Evolutionary conservation across 2,113 vertebrate genomes (phyloP).

Genomic region (Archocentrus centrarchus): DNA sequence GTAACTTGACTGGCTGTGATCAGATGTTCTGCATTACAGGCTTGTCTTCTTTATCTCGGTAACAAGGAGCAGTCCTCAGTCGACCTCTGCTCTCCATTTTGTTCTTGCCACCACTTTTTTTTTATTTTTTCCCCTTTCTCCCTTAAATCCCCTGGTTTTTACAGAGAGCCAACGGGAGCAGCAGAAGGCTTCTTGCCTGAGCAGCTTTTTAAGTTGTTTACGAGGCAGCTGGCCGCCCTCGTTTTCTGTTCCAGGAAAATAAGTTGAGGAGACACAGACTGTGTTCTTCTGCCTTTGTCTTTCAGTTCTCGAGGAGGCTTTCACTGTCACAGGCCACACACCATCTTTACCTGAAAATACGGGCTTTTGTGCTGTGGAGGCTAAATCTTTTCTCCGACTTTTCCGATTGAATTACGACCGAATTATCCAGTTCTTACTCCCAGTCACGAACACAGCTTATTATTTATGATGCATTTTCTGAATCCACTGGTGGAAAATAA

Average conservation of each 20-base stretch:
- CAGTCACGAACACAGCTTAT: not conserved
- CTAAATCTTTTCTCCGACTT: not conserved
- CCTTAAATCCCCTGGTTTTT: not conserved
- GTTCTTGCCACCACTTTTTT: constrained; percentile 25
- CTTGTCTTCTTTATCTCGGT: constrained; percentile 8
- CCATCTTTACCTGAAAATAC: not conserved
- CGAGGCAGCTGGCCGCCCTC: constrained; percentile 25
- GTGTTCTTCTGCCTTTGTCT: not conserved
- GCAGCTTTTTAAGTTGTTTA: constrained; percentile 53
- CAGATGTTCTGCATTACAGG: constrained; percentile 8
- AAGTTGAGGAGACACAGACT: constrained; percentile 31
- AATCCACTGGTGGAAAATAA: not conserved
- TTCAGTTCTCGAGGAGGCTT: constrained; percentile 14
- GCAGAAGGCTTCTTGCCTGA: constrained; percentile 12
- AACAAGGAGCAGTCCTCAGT: not conserved
- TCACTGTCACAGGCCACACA: not conserved
- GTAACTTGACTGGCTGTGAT: constrained; percentile 41
- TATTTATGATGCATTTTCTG: not conserved
- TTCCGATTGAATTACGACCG: not conserved
- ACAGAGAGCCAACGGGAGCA: not conserved
- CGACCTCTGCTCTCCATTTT: constrained; percentile 28
- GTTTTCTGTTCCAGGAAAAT: constrained; percentile 16
- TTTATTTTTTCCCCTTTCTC: not conserved
- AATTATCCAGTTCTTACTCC: not conserved
- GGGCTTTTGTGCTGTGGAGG: not conserved